These are phyloP conservation scores for Megalonaias nervosa DNA, from an alignment of 1,140 invertebrate genomes.

Conservation along the genomic window DNA sequence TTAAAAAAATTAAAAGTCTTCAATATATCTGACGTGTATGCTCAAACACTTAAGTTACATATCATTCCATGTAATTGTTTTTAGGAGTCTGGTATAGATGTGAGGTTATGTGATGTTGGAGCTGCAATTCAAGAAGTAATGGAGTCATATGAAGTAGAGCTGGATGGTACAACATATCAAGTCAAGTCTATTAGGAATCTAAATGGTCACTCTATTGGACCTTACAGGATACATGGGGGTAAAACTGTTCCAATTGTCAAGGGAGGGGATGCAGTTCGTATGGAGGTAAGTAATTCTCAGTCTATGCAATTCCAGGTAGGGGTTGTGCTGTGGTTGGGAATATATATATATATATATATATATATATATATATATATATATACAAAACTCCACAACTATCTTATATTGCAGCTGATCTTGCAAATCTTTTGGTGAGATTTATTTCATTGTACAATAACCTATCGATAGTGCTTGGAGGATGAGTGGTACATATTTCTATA, in stretches of 20 bases:
- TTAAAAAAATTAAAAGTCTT: too few relatives aligned
- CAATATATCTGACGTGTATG: too few relatives aligned
- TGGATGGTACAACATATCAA: constrained; percentile 97
- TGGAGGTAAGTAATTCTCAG: constrained; percentile 80
- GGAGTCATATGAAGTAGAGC: constrained; percentile 99
- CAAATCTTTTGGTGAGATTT: too few relatives aligned
- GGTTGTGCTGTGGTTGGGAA: background rate
- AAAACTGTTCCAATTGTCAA: constrained; percentile 99
- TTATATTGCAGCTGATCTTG: too few relatives aligned
- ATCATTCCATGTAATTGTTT: too few relatives aligned
- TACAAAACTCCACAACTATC: too few relatives aligned
- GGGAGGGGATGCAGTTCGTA: constrained; percentile 95
- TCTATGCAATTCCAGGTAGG: background rate
- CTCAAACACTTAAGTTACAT: too few relatives aligned
- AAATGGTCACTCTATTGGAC: constrained; percentile 98
- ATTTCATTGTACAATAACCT: too few relatives aligned
- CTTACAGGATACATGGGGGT: constrained; percentile 98
- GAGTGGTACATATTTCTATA: too few relatives aligned
- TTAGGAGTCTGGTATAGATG: constrained; percentile 94
- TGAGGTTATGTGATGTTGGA: constrained; percentile 96
- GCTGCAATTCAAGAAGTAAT: constrained; percentile 99
- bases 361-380: too few relatives aligned
- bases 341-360: too few relatives aligned
- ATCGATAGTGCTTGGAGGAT: too few relatives aligned
- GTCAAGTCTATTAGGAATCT: constrained; percentile 98